These are phyloP conservation scores for Rhinichthys klamathensis DNA, from an alignment of 2,113 vertebrate genomes.

Conservation along the genomic window DNA sequence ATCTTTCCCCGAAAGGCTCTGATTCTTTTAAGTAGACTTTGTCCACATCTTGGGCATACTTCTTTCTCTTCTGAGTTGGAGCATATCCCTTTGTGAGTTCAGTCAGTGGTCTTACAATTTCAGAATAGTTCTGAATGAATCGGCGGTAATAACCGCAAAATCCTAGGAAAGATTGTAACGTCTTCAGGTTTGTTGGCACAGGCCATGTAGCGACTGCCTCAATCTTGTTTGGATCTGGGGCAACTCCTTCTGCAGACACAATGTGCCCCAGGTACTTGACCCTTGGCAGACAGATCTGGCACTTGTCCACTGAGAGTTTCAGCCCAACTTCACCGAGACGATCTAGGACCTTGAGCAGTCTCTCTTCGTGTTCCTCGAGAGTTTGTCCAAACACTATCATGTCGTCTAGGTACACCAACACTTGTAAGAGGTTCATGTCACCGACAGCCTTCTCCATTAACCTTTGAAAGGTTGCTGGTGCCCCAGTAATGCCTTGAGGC, in stretches of 20 bases:
- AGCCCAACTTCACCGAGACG: not conserved
- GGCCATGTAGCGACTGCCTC: constrained; percentile 3
- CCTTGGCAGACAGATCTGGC: not conserved
- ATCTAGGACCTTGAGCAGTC: not conserved
- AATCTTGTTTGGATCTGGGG: not conserved
- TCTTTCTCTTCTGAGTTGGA: not conserved
- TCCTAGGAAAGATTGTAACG: constrained; percentile 26
- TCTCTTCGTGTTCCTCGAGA: not conserved
- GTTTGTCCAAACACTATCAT: not conserved
- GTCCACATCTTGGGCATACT: not conserved
- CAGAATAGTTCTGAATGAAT: constrained; percentile 39
- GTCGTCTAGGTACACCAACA: not conserved
- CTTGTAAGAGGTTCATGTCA: not conserved
- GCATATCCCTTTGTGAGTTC: constrained; percentile 23
- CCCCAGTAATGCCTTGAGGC: not conserved
- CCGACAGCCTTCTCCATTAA: not conserved
- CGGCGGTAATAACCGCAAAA: constrained; percentile 30
- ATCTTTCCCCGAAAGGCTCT: constrained; percentile 14
- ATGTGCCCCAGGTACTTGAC: not conserved
- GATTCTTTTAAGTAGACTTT: constrained; percentile 31
- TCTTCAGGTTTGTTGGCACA: constrained; percentile 35
- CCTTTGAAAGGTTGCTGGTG: not conserved
- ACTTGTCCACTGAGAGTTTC: not conserved
- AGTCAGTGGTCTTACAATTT: no score
- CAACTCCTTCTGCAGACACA: not conserved